phyloP scores from a whole-genome alignment of 2,888 invertebrate species.

The Dicranocentrus wangi region DNA sequence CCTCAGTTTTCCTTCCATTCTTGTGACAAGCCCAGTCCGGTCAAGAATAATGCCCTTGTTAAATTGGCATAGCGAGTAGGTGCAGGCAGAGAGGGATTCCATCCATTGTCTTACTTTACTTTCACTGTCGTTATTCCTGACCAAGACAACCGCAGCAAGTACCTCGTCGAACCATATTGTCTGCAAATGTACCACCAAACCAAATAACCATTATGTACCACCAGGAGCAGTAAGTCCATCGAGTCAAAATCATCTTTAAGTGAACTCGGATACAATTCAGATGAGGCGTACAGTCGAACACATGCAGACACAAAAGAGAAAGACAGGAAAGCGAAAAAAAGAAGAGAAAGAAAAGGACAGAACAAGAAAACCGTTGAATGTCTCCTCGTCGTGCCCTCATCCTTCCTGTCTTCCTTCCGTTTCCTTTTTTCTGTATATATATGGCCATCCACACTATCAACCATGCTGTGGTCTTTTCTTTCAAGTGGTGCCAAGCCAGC shows the following conservation, averaged over 20 bases:
- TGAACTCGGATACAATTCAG: constrained; percentile 7
- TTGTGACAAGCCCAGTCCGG: too few relatives aligned
- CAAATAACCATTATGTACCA: background rate
- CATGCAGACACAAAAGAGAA: constrained; percentile 8
- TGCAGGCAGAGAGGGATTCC: too few relatives aligned
- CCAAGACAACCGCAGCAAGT: constrained; percentile 14
- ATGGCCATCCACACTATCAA: background rate
- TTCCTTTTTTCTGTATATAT: background rate
- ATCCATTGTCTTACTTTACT: background rate
- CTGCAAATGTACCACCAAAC: background rate
- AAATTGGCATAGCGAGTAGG: too few relatives aligned
- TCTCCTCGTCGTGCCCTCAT: constrained; percentile 21
- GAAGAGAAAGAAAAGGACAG: background rate
- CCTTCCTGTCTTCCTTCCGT: constrained; percentile 39
- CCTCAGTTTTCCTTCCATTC: too few relatives aligned
- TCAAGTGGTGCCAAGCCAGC: constrained; percentile 25
- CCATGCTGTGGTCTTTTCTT: constrained; percentile 5
- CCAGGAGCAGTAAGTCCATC: background rate
- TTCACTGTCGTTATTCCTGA: constrained; percentile 9
- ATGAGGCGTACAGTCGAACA: background rate
- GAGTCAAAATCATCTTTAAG: constrained; percentile 14
- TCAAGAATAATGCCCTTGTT: too few relatives aligned
- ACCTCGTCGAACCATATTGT: background rate
- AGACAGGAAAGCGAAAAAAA: background rate
- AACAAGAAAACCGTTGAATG: background rate